phyloP scores from a whole-genome alignment of 2,888 invertebrate species.

The Margaritifera margaritifera region DNA sequence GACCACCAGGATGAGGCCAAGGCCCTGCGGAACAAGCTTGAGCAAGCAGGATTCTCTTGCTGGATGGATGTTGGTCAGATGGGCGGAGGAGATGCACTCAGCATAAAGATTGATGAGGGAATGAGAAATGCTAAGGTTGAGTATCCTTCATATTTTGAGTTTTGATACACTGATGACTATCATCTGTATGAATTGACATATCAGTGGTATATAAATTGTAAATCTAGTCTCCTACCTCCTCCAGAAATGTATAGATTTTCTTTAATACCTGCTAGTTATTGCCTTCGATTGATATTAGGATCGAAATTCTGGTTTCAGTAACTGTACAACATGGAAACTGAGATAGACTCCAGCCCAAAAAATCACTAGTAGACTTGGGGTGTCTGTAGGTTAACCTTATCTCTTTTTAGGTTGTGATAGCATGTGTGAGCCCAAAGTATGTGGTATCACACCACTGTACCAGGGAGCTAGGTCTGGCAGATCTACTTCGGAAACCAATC shows the following conservation, averaged over 20 bases:
- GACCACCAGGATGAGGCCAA: constrained; percentile 72
- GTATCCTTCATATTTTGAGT: no score
- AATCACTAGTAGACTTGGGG: no score
- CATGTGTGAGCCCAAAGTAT: constrained; percentile 73
- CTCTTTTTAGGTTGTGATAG: constrained; percentile 64
- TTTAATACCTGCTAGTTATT: no score
- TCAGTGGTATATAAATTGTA: no score
- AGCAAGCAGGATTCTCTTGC: constrained; percentile 72
- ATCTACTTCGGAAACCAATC: constrained; percentile 73
- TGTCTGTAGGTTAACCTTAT: not conserved
- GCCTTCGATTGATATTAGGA: no score
- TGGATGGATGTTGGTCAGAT: constrained; percentile 75
- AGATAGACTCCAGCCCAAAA: no score
- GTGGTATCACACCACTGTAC: constrained; percentile 72
- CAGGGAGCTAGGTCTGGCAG: constrained; percentile 73
- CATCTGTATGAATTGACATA: no score
- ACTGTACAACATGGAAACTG: no score
- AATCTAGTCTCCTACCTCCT: no score
- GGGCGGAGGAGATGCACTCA: constrained; percentile 73
- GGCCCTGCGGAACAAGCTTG: constrained; percentile 69
- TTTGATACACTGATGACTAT: no score
- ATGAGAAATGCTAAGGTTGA: constrained; percentile 72
- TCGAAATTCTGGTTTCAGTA: no score
- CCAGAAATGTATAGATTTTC: no score
- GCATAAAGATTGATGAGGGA: constrained; percentile 72